A percentile compares a stretch with the other conserved stretches of the same genome.
These are phyloP conservation scores for Syngnathus acus DNA, from an alignment of 2,797 vertebrate genomes.

Conservation along the genomic window DNA sequence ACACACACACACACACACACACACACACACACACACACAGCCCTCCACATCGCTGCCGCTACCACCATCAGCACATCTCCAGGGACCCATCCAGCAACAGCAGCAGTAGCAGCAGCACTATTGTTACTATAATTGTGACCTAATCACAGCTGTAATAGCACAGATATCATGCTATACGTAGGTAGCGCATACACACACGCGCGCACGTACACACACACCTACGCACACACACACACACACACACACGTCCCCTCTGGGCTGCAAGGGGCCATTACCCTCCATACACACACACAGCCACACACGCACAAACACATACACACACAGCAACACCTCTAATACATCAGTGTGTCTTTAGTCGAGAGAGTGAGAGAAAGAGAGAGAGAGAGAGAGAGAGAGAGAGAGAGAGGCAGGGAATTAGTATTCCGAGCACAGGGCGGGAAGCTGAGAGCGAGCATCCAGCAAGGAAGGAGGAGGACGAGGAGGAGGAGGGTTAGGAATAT, in stretches of 20 bases:
- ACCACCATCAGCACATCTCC: constrained; percentile 3
- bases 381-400: constrained; percentile 47
- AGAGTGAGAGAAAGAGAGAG: constrained; percentile 19
- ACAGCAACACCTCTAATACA: constrained; percentile 56
- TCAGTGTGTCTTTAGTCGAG: constrained; percentile 71
- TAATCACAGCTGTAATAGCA: constrained; percentile 45
- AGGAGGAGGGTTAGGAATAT: constrained; percentile 35
- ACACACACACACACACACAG: too few species aligned
- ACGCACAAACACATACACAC: constrained; percentile 15
- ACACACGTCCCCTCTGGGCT: neutral
- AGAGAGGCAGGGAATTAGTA: constrained; percentile 69
- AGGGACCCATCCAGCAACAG: constrained; percentile 15
- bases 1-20: too few species aligned
- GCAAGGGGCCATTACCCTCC: too few species aligned
- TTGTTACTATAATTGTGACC: constrained; percentile 34
- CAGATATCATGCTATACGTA: constrained; percentile 26
- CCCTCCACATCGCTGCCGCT: too few species aligned
- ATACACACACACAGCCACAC: constrained; percentile 10
- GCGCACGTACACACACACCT: constrained; percentile 13
- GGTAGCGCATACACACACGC: constrained; percentile 1
- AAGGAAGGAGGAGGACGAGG: constrained; percentile 17
- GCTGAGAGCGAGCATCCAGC: constrained; percentile 29
- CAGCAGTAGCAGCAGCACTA: constrained; percentile 5
- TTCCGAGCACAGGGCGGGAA: constrained; percentile 69
- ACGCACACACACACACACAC: constrained; percentile 18